Evolutionary conservation across 1,140 invertebrate genomes (phyloP).

Genomic region (Chymomyza costata): DNA sequence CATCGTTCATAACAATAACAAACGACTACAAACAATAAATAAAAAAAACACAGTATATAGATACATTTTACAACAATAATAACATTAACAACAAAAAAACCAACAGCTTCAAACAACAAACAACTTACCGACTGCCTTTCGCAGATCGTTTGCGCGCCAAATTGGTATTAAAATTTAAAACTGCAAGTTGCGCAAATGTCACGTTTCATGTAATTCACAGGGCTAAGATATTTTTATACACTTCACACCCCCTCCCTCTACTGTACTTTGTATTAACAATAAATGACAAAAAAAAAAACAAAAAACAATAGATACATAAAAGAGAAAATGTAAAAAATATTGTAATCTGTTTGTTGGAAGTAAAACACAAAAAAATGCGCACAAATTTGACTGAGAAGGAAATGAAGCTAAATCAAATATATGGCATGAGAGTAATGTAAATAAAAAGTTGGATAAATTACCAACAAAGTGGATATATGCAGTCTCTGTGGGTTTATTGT

Average conservation of each 20-base stretch:
- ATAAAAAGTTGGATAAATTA: no score
- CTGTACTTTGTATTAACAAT: conserved; percentile 31
- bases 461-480: no score
- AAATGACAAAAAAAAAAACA: no score
- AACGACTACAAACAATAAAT: neutral
- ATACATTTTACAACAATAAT: no score
- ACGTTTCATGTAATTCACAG: conserved; percentile 50
- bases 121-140: neutral
- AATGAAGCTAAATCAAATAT: conserved; percentile 50
- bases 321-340: conserved; percentile 31
- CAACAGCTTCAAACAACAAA: neutral
- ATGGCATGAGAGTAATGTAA: conserved; percentile 51
- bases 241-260: no score
- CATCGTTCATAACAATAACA: conserved; percentile 12
- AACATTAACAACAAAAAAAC: conserved; percentile 14
- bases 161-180: no score
- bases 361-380: conserved; percentile 12
- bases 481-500: no score
- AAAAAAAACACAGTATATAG: no score
- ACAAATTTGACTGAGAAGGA: conserved; percentile 41
- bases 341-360: conserved; percentile 21
- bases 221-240: no score
- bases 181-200: conserved; percentile 47
- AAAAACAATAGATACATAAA: no score
- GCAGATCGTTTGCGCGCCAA: no score